Evolutionary conservation across 2,888 invertebrate species (phyloP).

Genomic region (Venusia cambrica): DNA sequence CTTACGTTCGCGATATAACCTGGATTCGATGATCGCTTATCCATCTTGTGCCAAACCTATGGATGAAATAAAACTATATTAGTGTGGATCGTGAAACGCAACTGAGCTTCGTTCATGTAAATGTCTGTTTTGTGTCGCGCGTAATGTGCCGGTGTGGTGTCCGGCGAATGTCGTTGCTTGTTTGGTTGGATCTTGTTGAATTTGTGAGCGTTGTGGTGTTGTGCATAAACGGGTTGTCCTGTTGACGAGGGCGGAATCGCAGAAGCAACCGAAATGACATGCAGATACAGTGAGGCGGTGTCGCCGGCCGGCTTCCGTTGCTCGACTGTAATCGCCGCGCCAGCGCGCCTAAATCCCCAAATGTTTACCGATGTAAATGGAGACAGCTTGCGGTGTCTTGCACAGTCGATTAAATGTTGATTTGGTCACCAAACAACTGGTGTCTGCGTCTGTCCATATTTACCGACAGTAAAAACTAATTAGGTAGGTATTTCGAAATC

Average conservation of each 20-base stretch:
- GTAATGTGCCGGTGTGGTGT: conserved; percentile 66
- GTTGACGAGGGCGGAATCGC: conserved; percentile 49
- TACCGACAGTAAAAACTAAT: conserved; percentile 8
- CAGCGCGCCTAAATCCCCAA: conserved; percentile 47
- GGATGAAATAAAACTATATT: conserved; percentile 47
- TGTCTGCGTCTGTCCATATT: conserved; percentile 11
- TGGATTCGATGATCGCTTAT: conserved; percentile 55
- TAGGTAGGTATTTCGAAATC: conserved; percentile 11
- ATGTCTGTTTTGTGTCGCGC: conserved; percentile 61
- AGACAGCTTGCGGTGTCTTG: conserved; percentile 47
- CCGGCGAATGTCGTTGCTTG: conserved; percentile 51
- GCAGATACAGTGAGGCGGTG: conserved; percentile 41
- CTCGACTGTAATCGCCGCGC: conserved; percentile 43
- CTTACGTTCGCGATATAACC: conserved; percentile 70
- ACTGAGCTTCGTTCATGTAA: conserved; percentile 67
- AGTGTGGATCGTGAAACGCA: conserved; percentile 56
- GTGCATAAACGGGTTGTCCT: conserved; percentile 62
- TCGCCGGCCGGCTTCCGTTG: conserved; percentile 52
- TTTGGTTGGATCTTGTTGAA: conserved; percentile 62
- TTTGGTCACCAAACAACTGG: conserved; percentile 39
- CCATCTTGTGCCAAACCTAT: conserved; percentile 64
- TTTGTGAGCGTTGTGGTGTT: conserved; percentile 61
- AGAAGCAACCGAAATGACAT: conserved; percentile 61
- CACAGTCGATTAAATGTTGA: conserved; percentile 55
- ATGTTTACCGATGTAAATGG: conserved; percentile 48